Percentiles rank a stretch among this genome's conserved stretches.
phyloP scores from a whole-genome alignment of 2,113 vertebrate species.

The Meriones unguiculatus region DNA sequence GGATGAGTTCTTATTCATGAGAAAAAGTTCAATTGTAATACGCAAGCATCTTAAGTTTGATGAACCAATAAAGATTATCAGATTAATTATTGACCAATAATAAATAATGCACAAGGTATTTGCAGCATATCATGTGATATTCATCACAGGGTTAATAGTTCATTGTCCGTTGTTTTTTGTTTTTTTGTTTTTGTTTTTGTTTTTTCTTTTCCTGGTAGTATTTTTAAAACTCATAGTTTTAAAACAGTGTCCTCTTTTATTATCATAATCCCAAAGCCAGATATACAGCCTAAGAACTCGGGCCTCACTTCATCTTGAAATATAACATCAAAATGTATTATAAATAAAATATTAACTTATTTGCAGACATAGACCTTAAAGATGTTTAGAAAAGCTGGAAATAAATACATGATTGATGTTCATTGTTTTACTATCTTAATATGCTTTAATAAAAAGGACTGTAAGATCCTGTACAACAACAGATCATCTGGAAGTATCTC shows the following conservation, averaged over 20 bases:
- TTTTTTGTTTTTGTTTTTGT: no score
- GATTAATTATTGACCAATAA: conserved; percentile 13
- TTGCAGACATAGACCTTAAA: conserved; percentile 32
- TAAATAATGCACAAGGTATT: neutral
- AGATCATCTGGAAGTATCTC: no score
- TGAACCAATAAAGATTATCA: neutral
- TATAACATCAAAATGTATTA: conserved; percentile 31
- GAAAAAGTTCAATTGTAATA: neutral
- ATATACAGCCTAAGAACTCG: neutral
- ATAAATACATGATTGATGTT: conserved; percentile 62
- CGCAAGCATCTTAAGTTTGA: neutral
- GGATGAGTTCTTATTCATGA: neutral
- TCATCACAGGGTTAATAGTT: conserved; percentile 17
- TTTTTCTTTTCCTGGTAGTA: neutral
- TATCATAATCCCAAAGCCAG: neutral
- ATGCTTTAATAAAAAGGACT: conserved; percentile 50
- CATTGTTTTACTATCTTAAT: conserved; percentile 62
- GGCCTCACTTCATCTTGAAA: neutral
- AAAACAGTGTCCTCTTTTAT: neutral
- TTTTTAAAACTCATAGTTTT: neutral
- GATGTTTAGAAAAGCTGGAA: conserved; percentile 63
- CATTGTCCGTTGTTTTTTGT: no score
- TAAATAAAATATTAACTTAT: conserved; percentile 48
- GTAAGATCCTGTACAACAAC: no score
- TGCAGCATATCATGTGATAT: neutral